Base-by-base conservation (phyloP, 2,888 invertebrate genomes). In the Ptilodon capucinus region DNA sequence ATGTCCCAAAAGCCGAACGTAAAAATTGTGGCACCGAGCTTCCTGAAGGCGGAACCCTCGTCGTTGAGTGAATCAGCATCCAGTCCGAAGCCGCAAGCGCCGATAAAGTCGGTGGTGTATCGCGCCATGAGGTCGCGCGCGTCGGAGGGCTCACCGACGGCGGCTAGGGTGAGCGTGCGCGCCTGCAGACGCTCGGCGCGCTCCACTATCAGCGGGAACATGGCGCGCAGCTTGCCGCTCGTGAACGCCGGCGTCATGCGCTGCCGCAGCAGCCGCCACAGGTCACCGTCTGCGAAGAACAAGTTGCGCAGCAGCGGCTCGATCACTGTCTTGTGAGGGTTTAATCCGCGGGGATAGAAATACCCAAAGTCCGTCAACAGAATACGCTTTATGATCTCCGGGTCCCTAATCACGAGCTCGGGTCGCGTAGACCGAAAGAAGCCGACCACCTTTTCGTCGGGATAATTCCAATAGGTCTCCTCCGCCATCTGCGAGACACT, bases 231-330 rank as follows among this genome's bases (percentile, higher is more conserved):
- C 64, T 83, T 86, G 19, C 83, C 81, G 41, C 76, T 78, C 6
- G 81, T 77, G 59, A 86, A 86, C 1, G 84, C 80, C 1, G 84
- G 79, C 19, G 85, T 84, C 68, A 86, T 76, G 42, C 83, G 75
- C 64, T 83, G 80, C 7, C 86, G 72, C 48, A 85, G 60, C 56
- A 84, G 55, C 39, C 76, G 73, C 86, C 86, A 86, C 36, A 79
- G 42, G 51, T 84, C 84, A 0, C 84, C 84, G 44, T 82, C 84
- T 13, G 79, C 80, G 41, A 81, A 77, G 44, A 85, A 84, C 39
- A 85, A 42, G 51, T 83, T 85, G 1, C 71, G 71, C 49, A 81
- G 42, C 51, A 85, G 53, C 2, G 82, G 81, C 41, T 85, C 82
- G 4, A 82, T 68, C 2, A 70, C 71, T 0, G 61, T 68, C 40